Percentiles rank a stretch among this genome's conserved stretches.
These are phyloP conservation scores for Sinopyrophorus schimmeli DNA, from an alignment of 2,888 invertebrate species.

Conservation along the genomic window DNA sequence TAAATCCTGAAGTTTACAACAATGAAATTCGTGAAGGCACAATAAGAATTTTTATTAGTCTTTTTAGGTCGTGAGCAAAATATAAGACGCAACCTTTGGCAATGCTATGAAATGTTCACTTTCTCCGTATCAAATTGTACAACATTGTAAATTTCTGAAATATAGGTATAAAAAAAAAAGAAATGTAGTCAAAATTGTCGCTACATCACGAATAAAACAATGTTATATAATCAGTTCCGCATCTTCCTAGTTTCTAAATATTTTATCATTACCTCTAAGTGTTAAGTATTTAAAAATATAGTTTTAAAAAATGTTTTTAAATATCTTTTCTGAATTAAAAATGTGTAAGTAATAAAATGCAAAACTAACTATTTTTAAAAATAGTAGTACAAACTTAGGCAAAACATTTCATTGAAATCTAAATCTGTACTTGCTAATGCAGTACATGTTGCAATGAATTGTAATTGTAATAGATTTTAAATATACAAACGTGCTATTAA, in stretches of 20 bases:
- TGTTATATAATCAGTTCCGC: slow-evolving; percentile 6
- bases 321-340: too few relatives aligned
- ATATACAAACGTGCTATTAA: too few relatives aligned
- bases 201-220: neutral
- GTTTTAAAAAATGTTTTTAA: too few relatives aligned
- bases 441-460: too few relatives aligned
- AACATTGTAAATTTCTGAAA: too few relatives aligned
- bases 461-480: too few relatives aligned
- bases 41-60: slow-evolving; percentile 18
- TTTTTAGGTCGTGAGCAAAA: slow-evolving; percentile 10
- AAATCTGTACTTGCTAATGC: too few relatives aligned
- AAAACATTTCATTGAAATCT: too few relatives aligned
- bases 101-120: slow-evolving; percentile 15
- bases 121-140: slow-evolving; percentile 12
- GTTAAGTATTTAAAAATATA: neutral
- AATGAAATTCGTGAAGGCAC: slow-evolving; percentile 10
- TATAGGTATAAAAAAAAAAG: neutral
- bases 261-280: neutral
- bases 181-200: neutral
- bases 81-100: slow-evolving; percentile 16
- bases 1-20: neutral
- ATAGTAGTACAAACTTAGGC: too few relatives aligned
- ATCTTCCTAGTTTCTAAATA: slow-evolving; percentile 3
- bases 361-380: too few relatives aligned
- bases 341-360: too few relatives aligned